Evolutionary conservation across 2,113 vertebrate genomes (phyloP), one percentile per base, ranked within the genome.

Genomic region (Rana temporaria): DNA sequence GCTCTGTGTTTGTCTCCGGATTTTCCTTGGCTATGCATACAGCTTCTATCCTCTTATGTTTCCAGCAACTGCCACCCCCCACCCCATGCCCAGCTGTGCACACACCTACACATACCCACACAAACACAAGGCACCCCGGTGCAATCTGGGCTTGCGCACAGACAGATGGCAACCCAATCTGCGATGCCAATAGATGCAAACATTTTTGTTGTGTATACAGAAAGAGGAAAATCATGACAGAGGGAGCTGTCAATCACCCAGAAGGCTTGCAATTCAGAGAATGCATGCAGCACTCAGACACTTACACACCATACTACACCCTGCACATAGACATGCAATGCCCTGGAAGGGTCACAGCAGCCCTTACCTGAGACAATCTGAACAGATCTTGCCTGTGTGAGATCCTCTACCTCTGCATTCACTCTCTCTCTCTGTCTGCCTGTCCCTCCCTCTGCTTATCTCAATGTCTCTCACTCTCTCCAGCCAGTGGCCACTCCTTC

Each of bases 361-460:
- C 32, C 60, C 75, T 69, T 70, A 80, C 66, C 78, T 70, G 78
- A 80, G 67, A 79, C 64, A 57, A 20, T 56, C 60, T 78, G 77
- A 65, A 56, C 62, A 79, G 76, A 66, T 67, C 63, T 53, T 20
- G 76, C 20, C 65, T 15, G 17, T 78, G 34, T 53, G 24, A 55
- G 73, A 34, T 63, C 52, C 72, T 78, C 76, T 78, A 64, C 62
- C 65, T 78, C 69, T 73, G 77, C 69, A 24, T 73, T 20, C 22
- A 17, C 57, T 34, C 79, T 53, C 55, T 19, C 42, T 53, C 48
- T 32, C 66, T 12, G 30, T 38, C 32, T 7, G 16, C 19, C 68
- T 64, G 8, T 72, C 68, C 59, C 59, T 63, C 68, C 64, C 24
- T 79, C 77, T 79, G 64, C 77, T 55, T 59, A 68, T 42, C 65